phyloP scores from a whole-genome alignment of 2,888 invertebrate species.

The Nomada flava region DNA sequence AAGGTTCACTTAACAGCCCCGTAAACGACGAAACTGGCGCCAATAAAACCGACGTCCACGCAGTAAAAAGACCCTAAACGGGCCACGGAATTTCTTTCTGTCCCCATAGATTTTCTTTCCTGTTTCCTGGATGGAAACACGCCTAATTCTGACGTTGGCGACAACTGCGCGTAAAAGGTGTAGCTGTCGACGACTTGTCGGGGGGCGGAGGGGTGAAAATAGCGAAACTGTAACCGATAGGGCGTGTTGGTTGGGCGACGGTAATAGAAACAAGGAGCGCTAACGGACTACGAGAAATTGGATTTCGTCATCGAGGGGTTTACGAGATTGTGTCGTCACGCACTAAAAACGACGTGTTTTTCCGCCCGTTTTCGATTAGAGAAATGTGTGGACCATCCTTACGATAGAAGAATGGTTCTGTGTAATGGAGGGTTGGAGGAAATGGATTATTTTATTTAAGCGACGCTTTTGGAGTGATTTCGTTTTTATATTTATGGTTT shows the following conservation, averaged over 20 bases:
- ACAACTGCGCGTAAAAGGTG: conserved; percentile 14
- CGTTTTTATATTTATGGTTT: background rate
- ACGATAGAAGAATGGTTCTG: background rate
- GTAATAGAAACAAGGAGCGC: conserved; percentile 13
- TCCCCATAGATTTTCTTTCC: background rate
- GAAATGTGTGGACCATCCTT: background rate
- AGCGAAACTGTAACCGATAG: background rate
- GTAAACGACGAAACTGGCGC: conserved; percentile 27
- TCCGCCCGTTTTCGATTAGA: background rate
- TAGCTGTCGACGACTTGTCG: background rate
- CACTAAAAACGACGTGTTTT: background rate
- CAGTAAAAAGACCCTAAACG: conserved; percentile 24
- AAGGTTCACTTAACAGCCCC: conserved; percentile 12
- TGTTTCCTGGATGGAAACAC: background rate
- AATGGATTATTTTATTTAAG: too few relatives aligned
- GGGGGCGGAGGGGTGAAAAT: too few relatives aligned
- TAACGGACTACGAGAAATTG: background rate
- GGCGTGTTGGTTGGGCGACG: too few relatives aligned
- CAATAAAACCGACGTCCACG: conserved; percentile 37
- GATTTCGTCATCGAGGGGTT: conserved; percentile 1
- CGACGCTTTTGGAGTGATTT: too few relatives aligned
- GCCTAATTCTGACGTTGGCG: conserved; percentile 7
- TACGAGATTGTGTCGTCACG: background rate
- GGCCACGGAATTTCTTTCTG: background rate
- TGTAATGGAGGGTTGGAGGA: background rate